Percentiles rank a stretch among this genome's conserved stretches.
Conservation (phyloP, 2,797 vertebrate species). For the Sebastes alutus region DNA sequence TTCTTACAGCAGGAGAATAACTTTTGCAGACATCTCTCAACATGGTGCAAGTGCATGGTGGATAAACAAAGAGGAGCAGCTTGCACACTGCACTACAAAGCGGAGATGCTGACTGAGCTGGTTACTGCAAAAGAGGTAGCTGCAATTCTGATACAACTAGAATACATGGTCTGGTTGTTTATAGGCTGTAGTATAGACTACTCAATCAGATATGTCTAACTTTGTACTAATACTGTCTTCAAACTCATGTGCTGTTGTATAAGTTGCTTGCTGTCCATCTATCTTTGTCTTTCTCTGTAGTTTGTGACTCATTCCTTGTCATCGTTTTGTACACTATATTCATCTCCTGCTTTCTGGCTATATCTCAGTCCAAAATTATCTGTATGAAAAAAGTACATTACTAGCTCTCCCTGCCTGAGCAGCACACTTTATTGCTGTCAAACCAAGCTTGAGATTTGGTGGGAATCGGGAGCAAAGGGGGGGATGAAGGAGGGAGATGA, state of each 20-base stretch:
- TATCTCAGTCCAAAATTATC: constrained; percentile 61
- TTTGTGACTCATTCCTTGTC: constrained; percentile 51
- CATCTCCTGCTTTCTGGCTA: constrained; percentile 66
- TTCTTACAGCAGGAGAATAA: constrained; percentile 61
- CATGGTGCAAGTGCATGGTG: constrained; percentile 31
- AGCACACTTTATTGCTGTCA: constrained; percentile 76
- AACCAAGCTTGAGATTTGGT: constrained; percentile 79
- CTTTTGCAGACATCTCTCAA: constrained; percentile 61
- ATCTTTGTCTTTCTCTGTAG: constrained; percentile 33
- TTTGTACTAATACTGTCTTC: neutral
- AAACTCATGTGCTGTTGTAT: constrained; percentile 21
- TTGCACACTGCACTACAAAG: constrained; percentile 37
- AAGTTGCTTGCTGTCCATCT: constrained; percentile 19
- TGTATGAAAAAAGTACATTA: constrained; percentile 67
- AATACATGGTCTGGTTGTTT: neutral
- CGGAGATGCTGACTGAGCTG: constrained; percentile 32
- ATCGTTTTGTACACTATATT: constrained; percentile 53
- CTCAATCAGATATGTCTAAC: constrained; percentile 20
- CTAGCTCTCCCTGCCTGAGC: constrained; percentile 65
- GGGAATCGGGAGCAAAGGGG: constrained; percentile 60
- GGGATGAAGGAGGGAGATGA: constrained; percentile 16
- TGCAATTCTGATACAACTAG: constrained; percentile 5
- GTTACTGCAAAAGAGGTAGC: constrained; percentile 18
- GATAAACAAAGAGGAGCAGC: constrained; percentile 60
- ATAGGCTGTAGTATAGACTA: neutral